phyloP scores from a whole-genome alignment of 2,797 vertebrate species.

The Acridotheres tristis region DNA sequence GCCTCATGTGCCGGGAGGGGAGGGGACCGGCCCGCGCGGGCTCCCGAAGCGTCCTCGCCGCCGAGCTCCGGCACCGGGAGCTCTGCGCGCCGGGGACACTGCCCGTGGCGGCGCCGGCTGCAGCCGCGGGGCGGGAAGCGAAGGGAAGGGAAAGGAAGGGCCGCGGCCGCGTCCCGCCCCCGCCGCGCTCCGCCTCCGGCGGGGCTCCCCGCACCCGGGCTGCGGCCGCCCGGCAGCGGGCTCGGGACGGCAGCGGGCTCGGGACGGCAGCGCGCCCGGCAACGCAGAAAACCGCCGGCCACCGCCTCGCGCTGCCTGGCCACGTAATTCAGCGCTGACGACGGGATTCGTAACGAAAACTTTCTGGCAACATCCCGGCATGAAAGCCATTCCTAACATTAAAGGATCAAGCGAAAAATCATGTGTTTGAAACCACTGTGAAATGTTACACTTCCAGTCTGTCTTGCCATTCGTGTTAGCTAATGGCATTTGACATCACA shows the following conservation, averaged over 20 bases:
- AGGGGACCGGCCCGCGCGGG: neutral
- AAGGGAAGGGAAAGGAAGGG: neutral
- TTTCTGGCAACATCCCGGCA: neutral
- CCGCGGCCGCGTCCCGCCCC: constrained; percentile 1
- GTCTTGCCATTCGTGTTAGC: neutral
- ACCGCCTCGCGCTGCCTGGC: neutral
- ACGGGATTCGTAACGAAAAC: neutral
- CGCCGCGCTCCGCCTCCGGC: constrained; percentile 36
- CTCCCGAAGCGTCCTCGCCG: neutral
- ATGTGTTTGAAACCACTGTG: neutral
- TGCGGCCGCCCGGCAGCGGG: neutral
- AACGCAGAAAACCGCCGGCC: neutral
- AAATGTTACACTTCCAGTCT: neutral
- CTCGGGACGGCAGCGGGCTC: neutral
- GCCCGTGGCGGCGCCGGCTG: neutral
- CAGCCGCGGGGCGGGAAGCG: neutral
- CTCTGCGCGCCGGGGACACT: neutral
- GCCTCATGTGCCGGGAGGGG: neutral
- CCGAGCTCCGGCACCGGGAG: neutral
- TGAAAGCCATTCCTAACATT: neutral
- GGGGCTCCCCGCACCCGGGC: neutral
- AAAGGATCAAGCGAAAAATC: neutral
- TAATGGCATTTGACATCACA: neutral
- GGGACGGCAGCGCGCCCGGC: neutral
- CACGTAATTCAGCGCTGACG: neutral